Evolutionary conservation across 2,113 vertebrate genomes (phyloP).

Genomic region (Oxyura jamaicensis): DNA sequence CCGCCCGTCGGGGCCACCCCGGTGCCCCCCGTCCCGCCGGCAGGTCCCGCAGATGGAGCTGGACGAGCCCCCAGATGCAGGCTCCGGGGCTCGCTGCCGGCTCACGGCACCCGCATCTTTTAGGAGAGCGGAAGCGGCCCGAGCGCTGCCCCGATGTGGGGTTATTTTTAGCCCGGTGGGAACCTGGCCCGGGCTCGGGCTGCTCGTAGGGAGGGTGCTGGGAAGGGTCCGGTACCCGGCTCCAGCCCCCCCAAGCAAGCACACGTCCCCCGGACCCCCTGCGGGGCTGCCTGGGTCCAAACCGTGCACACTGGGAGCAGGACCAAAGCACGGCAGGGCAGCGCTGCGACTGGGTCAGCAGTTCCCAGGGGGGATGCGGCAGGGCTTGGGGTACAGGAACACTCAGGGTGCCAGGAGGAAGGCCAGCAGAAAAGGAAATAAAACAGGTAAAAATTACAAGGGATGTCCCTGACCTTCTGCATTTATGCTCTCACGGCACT

Average conservation of each 20-base stretch:
- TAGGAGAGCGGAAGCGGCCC: not conserved
- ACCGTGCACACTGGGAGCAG: accelerated
- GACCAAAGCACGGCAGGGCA: not conserved
- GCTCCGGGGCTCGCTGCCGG: accelerated
- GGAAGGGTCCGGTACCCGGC: accelerated
- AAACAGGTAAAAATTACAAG: not conserved
- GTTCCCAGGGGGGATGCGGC: not conserved
- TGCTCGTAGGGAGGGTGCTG: not conserved
- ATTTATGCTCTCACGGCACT: accelerated
- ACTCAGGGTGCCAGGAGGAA: not conserved
- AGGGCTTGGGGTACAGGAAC: not conserved
- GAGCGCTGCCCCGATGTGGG: not conserved
- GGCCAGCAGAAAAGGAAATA: not conserved
- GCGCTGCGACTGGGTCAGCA: not conserved
- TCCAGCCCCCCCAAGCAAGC: not conserved
- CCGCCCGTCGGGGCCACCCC: not conserved
- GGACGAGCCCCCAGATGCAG: accelerated
- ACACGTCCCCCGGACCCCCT: accelerated
- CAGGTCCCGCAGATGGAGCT: not conserved
- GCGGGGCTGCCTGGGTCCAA: accelerated
- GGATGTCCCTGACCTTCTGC: not conserved
- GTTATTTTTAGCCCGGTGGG: accelerated
- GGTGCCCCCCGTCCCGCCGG: not conserved
- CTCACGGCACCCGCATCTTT: not conserved
- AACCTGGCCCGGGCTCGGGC: accelerated